Conservation (phyloP, 1,140 invertebrate species). For the Rhyacophila brunnea region DNA sequence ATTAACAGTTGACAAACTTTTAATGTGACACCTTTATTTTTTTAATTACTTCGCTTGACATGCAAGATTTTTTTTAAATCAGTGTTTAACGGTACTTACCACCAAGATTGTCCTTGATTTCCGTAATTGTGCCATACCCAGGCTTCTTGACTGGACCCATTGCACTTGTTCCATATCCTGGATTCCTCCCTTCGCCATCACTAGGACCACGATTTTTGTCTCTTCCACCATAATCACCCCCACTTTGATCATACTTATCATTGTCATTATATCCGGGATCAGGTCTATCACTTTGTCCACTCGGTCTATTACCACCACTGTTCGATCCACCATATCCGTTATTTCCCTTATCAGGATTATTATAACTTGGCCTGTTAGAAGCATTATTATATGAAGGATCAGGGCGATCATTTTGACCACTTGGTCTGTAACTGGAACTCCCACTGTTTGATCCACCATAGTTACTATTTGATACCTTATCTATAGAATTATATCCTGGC, state of each 20-base stretch:
- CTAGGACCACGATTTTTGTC: not conserved
- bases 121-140: constrained; percentile 10
- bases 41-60: too few relatives aligned
- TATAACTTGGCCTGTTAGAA: not conserved
- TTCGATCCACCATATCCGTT: not conserved
- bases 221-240: constrained; percentile 2
- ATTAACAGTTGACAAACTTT: too few relatives aligned
- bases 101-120: constrained; percentile 12
- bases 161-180: constrained; percentile 16
- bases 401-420: constrained; percentile 4
- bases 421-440: constrained; percentile 1
- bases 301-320: not conserved
- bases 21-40: too few relatives aligned
- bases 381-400: not conserved
- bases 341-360: not conserved
- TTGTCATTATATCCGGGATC: constrained; percentile 3
- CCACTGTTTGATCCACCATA: not conserved
- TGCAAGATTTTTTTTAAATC: too few relatives aligned
- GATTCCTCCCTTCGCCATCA: not conserved
- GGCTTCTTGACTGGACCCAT: constrained; percentile 10
- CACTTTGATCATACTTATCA: not conserved
- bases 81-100: too few relatives aligned
- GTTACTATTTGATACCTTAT: not conserved
- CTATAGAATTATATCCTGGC: not conserved
- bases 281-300: constrained; percentile 1